Evolutionary conservation across 2,888 invertebrate species (phyloP).

Genomic region (Leucophora obtusa): DNA sequence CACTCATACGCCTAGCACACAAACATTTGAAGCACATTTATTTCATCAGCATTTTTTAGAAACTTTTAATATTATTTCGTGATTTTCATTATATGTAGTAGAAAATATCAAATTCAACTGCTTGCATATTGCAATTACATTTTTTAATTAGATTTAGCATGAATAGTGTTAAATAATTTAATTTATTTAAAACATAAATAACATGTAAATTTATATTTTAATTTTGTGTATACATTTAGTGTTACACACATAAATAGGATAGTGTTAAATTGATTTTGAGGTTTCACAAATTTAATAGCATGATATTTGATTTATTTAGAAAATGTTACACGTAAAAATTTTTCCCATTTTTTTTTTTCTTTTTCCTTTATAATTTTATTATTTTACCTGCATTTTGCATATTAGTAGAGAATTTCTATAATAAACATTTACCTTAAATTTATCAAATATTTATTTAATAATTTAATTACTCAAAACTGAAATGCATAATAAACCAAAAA

Average conservation of each 20-base stretch:
- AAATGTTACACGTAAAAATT: neutral
- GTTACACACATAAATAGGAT: neutral
- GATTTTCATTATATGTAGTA: no score
- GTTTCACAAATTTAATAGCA: neutral
- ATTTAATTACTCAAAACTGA: slow-evolving; percentile 9
- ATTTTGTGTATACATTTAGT: neutral
- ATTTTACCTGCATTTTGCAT: neutral
- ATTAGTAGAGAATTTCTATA: neutral
- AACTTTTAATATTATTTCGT: no score
- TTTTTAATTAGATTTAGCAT: slow-evolving; percentile 3
- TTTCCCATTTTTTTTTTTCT: neutral
- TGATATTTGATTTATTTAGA: neutral
- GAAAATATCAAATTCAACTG: neutral
- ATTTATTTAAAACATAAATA: neutral
- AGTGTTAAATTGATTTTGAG: slow-evolving; percentile 3
- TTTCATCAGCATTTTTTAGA: no score
- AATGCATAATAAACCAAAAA: slow-evolving; percentile 1
- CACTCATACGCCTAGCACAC: no score
- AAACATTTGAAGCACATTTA: no score
- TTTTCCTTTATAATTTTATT: neutral
- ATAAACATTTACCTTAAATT: neutral
- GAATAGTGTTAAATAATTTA: neutral
- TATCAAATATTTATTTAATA: slow-evolving; percentile 7
- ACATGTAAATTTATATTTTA: neutral
- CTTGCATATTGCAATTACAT: no score